Percentiles rank a stretch among this genome's conserved stretches.
phyloP scores from a whole-genome alignment of 2,888 invertebrate species.

The Bruchidius siliquastri region DNA sequence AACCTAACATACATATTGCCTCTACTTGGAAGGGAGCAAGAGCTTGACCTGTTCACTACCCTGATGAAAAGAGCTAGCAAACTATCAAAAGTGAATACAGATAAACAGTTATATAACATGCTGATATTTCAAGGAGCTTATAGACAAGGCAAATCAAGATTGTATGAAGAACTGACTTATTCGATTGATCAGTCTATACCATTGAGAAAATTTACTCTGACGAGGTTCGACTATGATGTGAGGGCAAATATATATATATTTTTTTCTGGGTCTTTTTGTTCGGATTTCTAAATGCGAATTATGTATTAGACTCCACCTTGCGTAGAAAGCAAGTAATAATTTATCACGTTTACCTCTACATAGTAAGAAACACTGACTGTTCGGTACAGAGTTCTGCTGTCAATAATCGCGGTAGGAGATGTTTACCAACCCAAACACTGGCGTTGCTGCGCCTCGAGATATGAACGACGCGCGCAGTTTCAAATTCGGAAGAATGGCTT shows the following conservation, averaged over 20 bases:
- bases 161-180: slow-evolving; percentile 55
- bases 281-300: too few species aligned
- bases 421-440: too few species aligned
- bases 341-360: too few species aligned
- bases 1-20: slow-evolving; percentile 23
- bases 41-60: slow-evolving; percentile 32
- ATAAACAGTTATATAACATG: slow-evolving; percentile 21
- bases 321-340: too few species aligned
- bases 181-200: slow-evolving; percentile 44
- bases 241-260: slow-evolving; percentile 5
- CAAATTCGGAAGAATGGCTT: too few species aligned
- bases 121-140: slow-evolving; percentile 51
- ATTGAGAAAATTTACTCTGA: slow-evolving; percentile 41
- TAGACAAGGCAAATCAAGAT: slow-evolving; percentile 58
- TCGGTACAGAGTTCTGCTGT: too few species aligned
- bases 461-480: too few species aligned
- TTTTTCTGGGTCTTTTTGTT: too few species aligned
- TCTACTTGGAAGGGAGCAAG: slow-evolving; percentile 51
- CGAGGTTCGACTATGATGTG: slow-evolving; percentile 42
- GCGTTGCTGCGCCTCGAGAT: too few species aligned
- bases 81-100: slow-evolving; percentile 4
- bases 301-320: too few species aligned
- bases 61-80: slow-evolving; percentile 24
- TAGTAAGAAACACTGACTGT: too few species aligned
- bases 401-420: too few species aligned